A percentile compares a stretch with the other conserved stretches of the same genome.
Conservation (phyloP, 2,888 invertebrate genomes). For the Autographa pulchrina region DNA sequence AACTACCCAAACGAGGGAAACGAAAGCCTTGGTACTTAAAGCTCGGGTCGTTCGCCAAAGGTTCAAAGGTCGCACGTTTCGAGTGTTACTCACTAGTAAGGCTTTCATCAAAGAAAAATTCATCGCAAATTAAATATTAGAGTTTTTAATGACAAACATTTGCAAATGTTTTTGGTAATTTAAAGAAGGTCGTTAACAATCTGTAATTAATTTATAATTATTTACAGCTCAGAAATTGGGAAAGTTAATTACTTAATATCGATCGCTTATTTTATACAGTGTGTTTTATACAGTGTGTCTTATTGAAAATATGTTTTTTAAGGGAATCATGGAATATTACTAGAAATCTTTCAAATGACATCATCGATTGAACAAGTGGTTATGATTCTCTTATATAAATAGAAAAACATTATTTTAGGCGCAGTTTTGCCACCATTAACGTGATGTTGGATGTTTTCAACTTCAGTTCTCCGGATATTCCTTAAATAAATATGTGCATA, state of each 20-base stretch:
- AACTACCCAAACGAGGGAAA: background rate
- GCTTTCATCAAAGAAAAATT: background rate
- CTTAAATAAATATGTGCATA: constrained; percentile 62
- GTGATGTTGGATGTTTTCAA: constrained; percentile 42
- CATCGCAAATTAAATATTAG: background rate
- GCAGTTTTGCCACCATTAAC: constrained; percentile 29
- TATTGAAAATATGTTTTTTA: no score
- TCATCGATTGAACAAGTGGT: background rate
- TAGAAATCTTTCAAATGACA: background rate
- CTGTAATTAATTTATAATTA: no score
- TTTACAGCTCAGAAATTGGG: no score
- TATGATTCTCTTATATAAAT: background rate
- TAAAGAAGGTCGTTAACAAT: no score
- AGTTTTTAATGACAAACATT: no score
- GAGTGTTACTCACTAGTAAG: constrained; percentile 1
- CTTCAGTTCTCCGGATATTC: constrained; percentile 56
- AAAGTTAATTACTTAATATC: no score
- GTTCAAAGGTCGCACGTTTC: background rate
- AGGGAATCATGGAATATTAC: no score
- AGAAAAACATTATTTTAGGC: constrained; percentile 39
- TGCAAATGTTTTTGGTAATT: no score
- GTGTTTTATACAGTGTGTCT: no score
- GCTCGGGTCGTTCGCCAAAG: background rate
- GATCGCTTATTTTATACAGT: no score
- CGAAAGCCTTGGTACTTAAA: background rate